Base-by-base conservation (phyloP, 2,888 invertebrate species). In the Allygus modestus region DNA sequence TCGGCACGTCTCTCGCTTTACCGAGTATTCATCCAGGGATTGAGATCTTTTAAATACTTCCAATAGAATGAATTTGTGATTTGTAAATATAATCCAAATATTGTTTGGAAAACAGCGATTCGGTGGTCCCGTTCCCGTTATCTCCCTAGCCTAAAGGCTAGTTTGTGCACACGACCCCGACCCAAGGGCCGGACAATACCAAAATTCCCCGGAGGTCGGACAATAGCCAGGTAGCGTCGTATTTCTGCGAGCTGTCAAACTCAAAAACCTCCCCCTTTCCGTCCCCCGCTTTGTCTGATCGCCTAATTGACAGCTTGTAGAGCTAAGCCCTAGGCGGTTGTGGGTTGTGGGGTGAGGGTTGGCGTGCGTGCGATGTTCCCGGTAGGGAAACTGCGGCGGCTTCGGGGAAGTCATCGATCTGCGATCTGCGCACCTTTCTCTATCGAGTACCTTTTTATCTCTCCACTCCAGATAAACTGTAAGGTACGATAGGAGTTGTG, bases 201-300 rank as follows among this genome's bases (percentile, higher is more conserved):
- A 12, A 65, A 31, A 58, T 58, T 65, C 65, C 17, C 28, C 26
- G 12, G 28, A 65, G 28, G 20, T n/a, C 26, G 26, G 65, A 65
- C 65, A 65, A 65, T 65, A 31, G 65, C 1, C 65, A 65, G 65
- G 65, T 65, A 65, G 65, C 28, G 65, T n/a, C 17, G 65, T 65
- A 65, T 65, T 65, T 65, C 65, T 65, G 65, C 65, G 65, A 65
- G 65, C 65, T 65, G 65, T 65, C 65, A 65, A 65, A 65, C 65
- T 28, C 28, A 12, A 28, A 65, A 28, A 65, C 65, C 65, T 65
- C 65, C 65, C 65, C 65, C 5, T 65, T 65, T 15, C 31, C 58
- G 23, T 23, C 51, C 51, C 17, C 12, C 5, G 5, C 58, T 58
- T 58, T 58, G 58, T 65, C 28, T 28, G 5, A 2, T 28, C 65